Conservation (phyloP, 2,888 invertebrate species). For the Darwinula stevensoni region DNA sequence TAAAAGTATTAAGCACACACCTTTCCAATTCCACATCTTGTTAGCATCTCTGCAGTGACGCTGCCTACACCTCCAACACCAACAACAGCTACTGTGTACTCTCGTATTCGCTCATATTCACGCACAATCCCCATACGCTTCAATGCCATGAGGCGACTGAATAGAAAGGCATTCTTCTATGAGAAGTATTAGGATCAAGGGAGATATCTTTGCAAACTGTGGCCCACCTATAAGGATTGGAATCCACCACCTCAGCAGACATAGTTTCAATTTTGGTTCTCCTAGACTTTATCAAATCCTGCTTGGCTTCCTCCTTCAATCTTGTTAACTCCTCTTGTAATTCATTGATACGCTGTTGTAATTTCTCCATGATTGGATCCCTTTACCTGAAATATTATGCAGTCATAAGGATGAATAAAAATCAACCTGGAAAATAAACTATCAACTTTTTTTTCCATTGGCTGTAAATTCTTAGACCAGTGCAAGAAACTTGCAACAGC, state of each 20-base stretch:
- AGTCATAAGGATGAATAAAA: no score
- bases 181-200: constrained; percentile 4
- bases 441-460: no score
- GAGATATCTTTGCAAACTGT: constrained; percentile 6
- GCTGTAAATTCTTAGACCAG: no score
- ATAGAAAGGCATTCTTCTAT: constrained; percentile 9
- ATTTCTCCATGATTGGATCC: no score
- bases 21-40: constrained; percentile 91
- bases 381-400: no score
- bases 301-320: no score
- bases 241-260: constrained; percentile 87
- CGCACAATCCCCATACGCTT: constrained; percentile 97
- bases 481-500: no score
- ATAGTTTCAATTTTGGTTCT: constrained; percentile 28
- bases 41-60: constrained; percentile 98
- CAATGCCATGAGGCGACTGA: constrained; percentile 85
- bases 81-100: constrained; percentile 66
- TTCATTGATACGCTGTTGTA: no score
- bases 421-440: no score
- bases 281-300: no score
- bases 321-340: no score
- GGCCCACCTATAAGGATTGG: constrained; percentile 75
- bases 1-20: no score
- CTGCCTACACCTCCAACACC: constrained; percentile 99
- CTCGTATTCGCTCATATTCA: constrained; percentile 76